Evolutionary conservation across 2,888 invertebrate genomes (phyloP).

Genomic region (Callyntrura sp.): DNA sequence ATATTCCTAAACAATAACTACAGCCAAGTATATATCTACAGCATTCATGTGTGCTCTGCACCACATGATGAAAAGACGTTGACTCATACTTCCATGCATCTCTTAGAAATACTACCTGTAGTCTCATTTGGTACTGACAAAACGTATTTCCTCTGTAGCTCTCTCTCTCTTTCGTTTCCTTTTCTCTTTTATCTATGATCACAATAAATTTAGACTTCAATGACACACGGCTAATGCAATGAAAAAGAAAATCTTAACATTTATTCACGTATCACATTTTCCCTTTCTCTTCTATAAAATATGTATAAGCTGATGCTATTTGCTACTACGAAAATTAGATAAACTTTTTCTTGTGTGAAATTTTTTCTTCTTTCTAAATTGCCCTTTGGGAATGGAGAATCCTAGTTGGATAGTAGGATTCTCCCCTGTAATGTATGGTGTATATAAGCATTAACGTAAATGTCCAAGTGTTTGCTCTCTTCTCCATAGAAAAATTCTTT

Average conservation of each 20-base stretch:
- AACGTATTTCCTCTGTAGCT: slow-evolving; percentile 42
- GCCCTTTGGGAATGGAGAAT: slow-evolving; percentile 59
- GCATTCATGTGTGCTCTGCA: not conserved
- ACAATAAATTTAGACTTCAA: not conserved
- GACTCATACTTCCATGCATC: slow-evolving; percentile 5
- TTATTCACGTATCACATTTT: slow-evolving; percentile 46
- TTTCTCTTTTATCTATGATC: slow-evolving; percentile 18
- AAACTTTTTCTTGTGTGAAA: slow-evolving; percentile 62
- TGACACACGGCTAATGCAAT: no score
- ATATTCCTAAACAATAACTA: not conserved
- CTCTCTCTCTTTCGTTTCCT: slow-evolving; percentile 48
- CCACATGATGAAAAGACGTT: not conserved
- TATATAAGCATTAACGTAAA: slow-evolving; percentile 68
- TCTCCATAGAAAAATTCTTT: slow-evolving; percentile 67
- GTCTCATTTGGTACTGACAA: slow-evolving; percentile 36
- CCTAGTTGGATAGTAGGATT: slow-evolving; percentile 44
- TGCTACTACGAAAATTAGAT: slow-evolving; percentile 73
- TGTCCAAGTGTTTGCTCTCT: slow-evolving; percentile 77
- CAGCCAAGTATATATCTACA: not conserved
- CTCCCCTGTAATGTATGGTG: slow-evolving; percentile 36
- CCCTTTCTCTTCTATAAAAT: slow-evolving; percentile 55
- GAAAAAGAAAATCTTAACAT: slow-evolving; percentile 64
- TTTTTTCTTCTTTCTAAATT: slow-evolving; percentile 49
- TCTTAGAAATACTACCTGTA: slow-evolving; percentile 2
- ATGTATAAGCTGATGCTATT: slow-evolving; percentile 79